These are phyloP conservation scores for Sogatella furcifera DNA, from an alignment of 1,140 invertebrate species.

Conservation along the genomic window DNA sequence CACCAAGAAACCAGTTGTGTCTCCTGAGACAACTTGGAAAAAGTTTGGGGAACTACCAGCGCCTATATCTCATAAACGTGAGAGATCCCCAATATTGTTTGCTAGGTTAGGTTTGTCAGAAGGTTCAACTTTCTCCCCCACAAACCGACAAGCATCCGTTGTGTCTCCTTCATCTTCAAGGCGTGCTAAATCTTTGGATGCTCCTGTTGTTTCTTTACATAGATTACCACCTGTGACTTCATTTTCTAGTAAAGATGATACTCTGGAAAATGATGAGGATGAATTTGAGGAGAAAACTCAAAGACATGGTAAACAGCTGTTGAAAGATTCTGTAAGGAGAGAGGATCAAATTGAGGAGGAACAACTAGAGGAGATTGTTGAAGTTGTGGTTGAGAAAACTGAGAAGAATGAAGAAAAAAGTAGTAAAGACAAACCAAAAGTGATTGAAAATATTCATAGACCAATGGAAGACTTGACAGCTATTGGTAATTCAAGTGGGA, in stretches of 20 bases:
- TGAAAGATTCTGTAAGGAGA: conserved; percentile 1
- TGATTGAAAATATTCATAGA: too few species aligned
- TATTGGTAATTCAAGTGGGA: too few species aligned
- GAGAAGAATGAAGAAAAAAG: background rate
- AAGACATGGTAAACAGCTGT: background rate
- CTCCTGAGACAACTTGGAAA: conserved; percentile 45
- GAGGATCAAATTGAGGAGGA: conserved; percentile 20
- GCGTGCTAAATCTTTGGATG: conserved; percentile 69
- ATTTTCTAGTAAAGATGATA: conserved; percentile 79
- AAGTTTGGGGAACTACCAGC: conserved; percentile 29
- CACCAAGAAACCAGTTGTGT: conserved; percentile 34
- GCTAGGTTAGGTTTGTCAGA: conserved; percentile 69
- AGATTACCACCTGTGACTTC: conserved; percentile 68
- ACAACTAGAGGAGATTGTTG: conserved; percentile 8
- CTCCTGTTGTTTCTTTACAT: conserved; percentile 66
- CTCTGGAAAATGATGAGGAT: conserved; percentile 38
- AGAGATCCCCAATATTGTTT: conserved; percentile 65
- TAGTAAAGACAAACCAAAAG: too few species aligned
- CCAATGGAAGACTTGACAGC: too few species aligned
- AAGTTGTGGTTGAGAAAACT: background rate
- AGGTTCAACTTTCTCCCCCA: conserved; percentile 57
- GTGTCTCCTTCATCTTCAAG: conserved; percentile 61
- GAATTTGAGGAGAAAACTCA: conserved; percentile 24
- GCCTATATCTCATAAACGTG: conserved; percentile 28
- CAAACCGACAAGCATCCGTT: conserved; percentile 59